phyloP scores from a whole-genome alignment of 2,113 vertebrate genomes.

The Ictalurus furcatus region DNA sequence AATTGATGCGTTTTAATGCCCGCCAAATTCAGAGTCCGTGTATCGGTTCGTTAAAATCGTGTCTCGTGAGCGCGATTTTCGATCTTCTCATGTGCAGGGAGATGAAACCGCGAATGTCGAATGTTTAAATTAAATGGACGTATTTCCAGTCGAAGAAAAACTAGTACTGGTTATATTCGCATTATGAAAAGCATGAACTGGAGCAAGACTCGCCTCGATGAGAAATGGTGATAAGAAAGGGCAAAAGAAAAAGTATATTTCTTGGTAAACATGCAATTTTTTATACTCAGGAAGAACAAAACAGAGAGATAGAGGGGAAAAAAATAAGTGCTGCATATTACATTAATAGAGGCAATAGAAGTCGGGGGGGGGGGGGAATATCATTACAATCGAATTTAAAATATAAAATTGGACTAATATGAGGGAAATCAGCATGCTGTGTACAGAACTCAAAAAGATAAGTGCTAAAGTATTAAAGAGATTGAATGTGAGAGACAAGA shows the following conservation, averaged over 20 bases:
- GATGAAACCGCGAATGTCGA: neutral
- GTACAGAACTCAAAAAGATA: neutral
- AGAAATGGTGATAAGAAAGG: neutral
- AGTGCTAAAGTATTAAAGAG: neutral
- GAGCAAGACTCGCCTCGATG: slow-evolving; percentile 11
- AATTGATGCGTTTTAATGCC: neutral
- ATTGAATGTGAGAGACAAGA: neutral
- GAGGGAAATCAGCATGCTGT: neutral
- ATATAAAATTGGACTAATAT: neutral
- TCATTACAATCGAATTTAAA: neutral
- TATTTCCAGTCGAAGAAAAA: neutral
- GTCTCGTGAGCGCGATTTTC: neutral
- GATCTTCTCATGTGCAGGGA: neutral
- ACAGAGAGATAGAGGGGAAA: neutral
- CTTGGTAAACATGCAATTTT: neutral
- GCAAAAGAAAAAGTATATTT: neutral
- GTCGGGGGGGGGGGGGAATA: neutral
- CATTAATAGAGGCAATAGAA: neutral
- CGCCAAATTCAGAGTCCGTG: neutral
- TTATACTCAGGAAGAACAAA: neutral
- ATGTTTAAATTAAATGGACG: neutral
- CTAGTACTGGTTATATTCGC: neutral
- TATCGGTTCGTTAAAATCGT: neutral
- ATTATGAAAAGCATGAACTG: neutral
- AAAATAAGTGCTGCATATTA: neutral